A percentile compares a stretch with the other conserved stretches of the same genome.
phyloP scores from a whole-genome alignment of 2,888 invertebrate genomes.

The Neocrepidodera transversa region DNA sequence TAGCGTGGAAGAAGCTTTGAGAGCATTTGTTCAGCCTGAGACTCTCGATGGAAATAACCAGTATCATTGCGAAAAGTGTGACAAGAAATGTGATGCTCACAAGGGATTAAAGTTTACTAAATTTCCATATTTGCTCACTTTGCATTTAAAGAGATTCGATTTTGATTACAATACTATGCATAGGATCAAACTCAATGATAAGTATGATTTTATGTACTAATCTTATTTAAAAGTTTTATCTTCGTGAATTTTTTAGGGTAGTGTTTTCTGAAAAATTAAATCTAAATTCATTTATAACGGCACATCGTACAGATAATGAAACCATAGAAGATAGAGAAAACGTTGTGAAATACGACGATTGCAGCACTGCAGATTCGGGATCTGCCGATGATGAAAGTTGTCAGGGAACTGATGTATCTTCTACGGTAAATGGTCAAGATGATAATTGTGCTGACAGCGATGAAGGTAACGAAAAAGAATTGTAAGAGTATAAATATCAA shows the following conservation, averaged over 20 bases:
- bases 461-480: slow-evolving; percentile 59
- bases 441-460: slow-evolving; percentile 67
- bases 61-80: slow-evolving; percentile 86
- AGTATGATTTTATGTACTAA: slow-evolving; percentile 62
- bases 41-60: slow-evolving; percentile 83
- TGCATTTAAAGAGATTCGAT: slow-evolving; percentile 89
- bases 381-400: slow-evolving; percentile 72
- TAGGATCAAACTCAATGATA: slow-evolving; percentile 86
- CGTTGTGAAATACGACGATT: slow-evolving; percentile 68
- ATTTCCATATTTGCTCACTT: slow-evolving; percentile 85
- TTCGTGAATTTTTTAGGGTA: slow-evolving; percentile 65
- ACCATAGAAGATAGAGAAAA: slow-evolving; percentile 60
- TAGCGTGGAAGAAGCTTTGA: slow-evolving; percentile 81
- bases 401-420: slow-evolving; percentile 60
- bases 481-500: not conserved
- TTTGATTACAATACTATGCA: slow-evolving; percentile 86
- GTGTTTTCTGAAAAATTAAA: slow-evolving; percentile 82
- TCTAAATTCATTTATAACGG: slow-evolving; percentile 73
- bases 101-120: slow-evolving; percentile 87
- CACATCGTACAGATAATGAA: slow-evolving; percentile 52
- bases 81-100: slow-evolving; percentile 87
- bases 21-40: slow-evolving; percentile 85
- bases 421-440: slow-evolving; percentile 56
- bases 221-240: not conserved
- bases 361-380: slow-evolving; percentile 73